A percentile compares a stretch with the other conserved stretches of the same genome.
Evolutionary conservation across 2,888 invertebrate species (phyloP).

Genomic region (Tiliacea aurago): DNA sequence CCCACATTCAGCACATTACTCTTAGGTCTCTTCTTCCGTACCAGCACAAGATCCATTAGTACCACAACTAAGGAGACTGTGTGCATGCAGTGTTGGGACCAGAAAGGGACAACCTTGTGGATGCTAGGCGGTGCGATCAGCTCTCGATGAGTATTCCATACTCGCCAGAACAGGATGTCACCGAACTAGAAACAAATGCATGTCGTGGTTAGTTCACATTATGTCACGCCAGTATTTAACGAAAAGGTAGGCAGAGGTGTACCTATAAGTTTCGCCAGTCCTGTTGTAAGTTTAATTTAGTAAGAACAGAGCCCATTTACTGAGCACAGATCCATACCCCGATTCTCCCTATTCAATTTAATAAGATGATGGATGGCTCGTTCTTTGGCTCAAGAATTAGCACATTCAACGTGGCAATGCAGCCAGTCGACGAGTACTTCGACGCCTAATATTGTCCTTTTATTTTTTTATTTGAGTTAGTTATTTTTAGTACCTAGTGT

Average conservation of each 20-base stretch:
- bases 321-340: not conserved
- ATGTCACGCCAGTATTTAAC: not conserved
- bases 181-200: slow-evolving; percentile 77
- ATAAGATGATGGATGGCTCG: no score
- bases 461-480: no score
- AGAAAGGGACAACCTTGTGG: slow-evolving; percentile 77
- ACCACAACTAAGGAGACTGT: slow-evolving; percentile 79
- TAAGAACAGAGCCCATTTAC: not conserved
- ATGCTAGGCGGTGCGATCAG: slow-evolving; percentile 77
- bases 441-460: no score
- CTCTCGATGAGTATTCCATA: slow-evolving; percentile 79
- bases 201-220: not conserved
- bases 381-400: no score
- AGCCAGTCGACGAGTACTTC: no score
- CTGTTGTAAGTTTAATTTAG: not conserved
- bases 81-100: slow-evolving; percentile 85
- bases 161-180: slow-evolving; percentile 84
- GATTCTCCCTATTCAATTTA: no score
- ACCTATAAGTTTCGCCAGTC: not conserved
- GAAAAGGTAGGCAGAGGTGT: not conserved
- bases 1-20: slow-evolving; percentile 69
- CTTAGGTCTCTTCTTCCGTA: slow-evolving; percentile 77
- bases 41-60: slow-evolving; percentile 77
- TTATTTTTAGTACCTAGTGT: no score
- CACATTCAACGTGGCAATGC: no score